These are phyloP conservation scores for Megaleporinus macrocephalus DNA, from an alignment of 2,113 vertebrate species.

Conservation along the genomic window DNA sequence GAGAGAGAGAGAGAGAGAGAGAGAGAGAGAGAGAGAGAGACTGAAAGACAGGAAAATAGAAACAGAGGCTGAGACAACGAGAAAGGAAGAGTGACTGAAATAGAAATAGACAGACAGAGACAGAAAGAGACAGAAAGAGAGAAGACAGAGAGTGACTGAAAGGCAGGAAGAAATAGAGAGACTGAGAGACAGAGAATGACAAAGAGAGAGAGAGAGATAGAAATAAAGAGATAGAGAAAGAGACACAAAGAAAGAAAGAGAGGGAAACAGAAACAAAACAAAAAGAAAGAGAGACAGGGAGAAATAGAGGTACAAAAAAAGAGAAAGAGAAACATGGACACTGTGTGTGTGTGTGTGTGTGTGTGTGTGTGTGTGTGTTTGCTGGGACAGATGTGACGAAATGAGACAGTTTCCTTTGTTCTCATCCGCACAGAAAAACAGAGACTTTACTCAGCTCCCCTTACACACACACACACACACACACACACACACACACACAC, in stretches of 20 bases:
- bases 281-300: slow-evolving; percentile 35
- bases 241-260: slow-evolving; percentile 5
- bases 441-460: not conserved
- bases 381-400: slow-evolving; percentile 54
- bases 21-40: slow-evolving; percentile 6
- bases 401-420: slow-evolving; percentile 51
- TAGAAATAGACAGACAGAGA: slow-evolving; percentile 37
- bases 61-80: no score
- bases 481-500: no score
- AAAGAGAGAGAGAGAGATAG: slow-evolving; percentile 32
- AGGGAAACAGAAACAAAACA: slow-evolving; percentile 24
- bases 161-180: no score
- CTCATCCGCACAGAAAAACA: slow-evolving; percentile 31
- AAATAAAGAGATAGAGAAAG: slow-evolving; percentile 36
- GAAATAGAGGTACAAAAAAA: not conserved
- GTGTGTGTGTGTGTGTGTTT: slow-evolving; percentile 35
- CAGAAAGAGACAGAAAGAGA: slow-evolving; percentile 8
- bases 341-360: not conserved
- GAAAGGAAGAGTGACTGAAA: slow-evolving; percentile 29
- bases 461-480: not conserved
- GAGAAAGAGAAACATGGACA: not conserved
- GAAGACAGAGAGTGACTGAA: slow-evolving; percentile 13
- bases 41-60: not conserved
- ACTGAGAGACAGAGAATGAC: slow-evolving; percentile 11
- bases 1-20: slow-evolving; percentile 14